A percentile compares a stretch with the other conserved stretches of the same genome.
Conservation (phyloP, 2,113 vertebrate genomes). For the Percopsis transmontana region DNA sequence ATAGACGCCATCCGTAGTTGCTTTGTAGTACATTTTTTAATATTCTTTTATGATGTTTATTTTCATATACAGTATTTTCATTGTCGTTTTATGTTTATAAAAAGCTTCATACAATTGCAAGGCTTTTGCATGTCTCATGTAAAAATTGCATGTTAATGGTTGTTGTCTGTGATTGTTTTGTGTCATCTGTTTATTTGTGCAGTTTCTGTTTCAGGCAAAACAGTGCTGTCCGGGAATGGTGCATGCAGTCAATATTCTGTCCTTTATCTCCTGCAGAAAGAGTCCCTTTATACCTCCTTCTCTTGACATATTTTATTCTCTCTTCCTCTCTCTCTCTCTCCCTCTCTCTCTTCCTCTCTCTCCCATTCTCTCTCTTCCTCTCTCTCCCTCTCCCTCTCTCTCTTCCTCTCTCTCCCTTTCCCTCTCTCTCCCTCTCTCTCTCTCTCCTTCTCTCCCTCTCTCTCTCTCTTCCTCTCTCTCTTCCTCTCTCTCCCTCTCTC, state of each 20-base stretch:
- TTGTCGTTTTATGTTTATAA: slow-evolving; percentile 20
- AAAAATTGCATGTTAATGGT: slow-evolving; percentile 36
- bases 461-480: not conserved
- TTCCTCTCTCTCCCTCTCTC: slow-evolving; percentile 18
- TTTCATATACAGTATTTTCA: not conserved
- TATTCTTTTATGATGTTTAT: not conserved
- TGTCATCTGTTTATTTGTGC: slow-evolving; percentile 18
- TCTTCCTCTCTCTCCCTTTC: not conserved
- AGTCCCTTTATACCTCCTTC: not conserved
- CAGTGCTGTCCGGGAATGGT: slow-evolving; percentile 35
- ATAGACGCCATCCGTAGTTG: slow-evolving; percentile 41
- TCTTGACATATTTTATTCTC: not conserved
- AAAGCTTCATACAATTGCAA: slow-evolving; percentile 33
- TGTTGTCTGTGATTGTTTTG: slow-evolving; percentile 10
- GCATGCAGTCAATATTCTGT: slow-evolving; percentile 43
- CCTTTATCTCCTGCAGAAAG: slow-evolving; percentile 13
- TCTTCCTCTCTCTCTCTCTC: not conserved
- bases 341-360: slow-evolving; percentile 4
- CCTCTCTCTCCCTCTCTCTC: not conserved
- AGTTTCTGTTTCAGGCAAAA: slow-evolving; percentile 44
- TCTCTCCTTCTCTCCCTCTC: slow-evolving; percentile 1
- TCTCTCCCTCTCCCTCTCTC: not conserved
- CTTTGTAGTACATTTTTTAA: slow-evolving; percentile 25
- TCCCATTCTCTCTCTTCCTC: slow-evolving; percentile 9
- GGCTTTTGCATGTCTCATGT: slow-evolving; percentile 36